Evolutionary conservation across 2,888 invertebrate species (phyloP).

Genomic region (Melieria picta): DNA sequence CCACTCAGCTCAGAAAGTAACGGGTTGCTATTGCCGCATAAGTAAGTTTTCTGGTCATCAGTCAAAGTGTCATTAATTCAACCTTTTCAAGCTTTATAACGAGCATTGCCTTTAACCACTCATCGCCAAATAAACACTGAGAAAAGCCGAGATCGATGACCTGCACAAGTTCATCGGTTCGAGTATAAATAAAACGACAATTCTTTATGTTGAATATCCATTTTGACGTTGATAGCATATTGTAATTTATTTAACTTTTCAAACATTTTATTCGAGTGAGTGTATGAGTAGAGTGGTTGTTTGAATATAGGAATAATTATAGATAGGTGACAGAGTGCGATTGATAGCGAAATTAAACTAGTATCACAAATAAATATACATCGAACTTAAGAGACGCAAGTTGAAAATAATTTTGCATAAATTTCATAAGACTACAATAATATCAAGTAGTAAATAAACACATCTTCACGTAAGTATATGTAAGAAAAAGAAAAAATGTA

Average conservation of each 20-base stretch:
- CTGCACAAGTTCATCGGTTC: too few species aligned
- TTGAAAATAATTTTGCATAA: too few species aligned
- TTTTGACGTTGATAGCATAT: constrained; percentile 27
- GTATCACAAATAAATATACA: constrained; percentile 60
- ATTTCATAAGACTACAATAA: constrained; percentile 36
- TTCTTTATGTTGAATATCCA: constrained; percentile 19
- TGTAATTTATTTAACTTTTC: constrained; percentile 25
- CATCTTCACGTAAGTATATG: not conserved
- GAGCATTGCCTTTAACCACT: too few species aligned
- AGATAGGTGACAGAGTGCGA: not conserved
- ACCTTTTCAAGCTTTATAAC: too few species aligned
- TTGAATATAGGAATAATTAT: too few species aligned
- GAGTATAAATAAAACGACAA: not conserved
- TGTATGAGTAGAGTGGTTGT: not conserved
- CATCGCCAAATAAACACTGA: too few species aligned
- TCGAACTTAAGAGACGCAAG: not conserved
- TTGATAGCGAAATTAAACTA: constrained; percentile 51
- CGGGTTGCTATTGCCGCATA: too few species aligned
- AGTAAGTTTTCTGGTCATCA: too few species aligned
- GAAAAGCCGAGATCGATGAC: too few species aligned
- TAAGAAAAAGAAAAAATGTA: not conserved
- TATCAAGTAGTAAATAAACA: not conserved
- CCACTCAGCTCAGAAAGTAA: too few species aligned
- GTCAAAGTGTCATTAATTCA: too few species aligned
- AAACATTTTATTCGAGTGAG: constrained; percentile 20